These are phyloP conservation scores for Apis laboriosa DNA, from an alignment of 1,140 invertebrate genomes.

Conservation along the genomic window DNA sequence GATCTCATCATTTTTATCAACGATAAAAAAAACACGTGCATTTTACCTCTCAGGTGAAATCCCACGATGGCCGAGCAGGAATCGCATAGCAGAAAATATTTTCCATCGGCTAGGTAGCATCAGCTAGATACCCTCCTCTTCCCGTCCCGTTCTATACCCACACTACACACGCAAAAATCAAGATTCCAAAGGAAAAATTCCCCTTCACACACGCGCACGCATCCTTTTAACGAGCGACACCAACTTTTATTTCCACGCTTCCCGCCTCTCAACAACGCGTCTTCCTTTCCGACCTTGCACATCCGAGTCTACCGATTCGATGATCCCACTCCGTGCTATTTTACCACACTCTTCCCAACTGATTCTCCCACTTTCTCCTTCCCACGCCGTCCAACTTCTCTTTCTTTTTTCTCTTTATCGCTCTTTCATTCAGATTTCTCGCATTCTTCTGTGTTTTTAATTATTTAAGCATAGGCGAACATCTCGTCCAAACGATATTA, in stretches of 20 bases:
- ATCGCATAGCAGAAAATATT: conserved; percentile 50
- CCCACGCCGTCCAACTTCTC: neutral
- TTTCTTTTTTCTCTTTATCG: neutral
- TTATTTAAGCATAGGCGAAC: too few species aligned
- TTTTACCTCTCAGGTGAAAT: conserved; percentile 51
- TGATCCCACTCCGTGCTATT: neutral
- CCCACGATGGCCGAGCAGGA: conserved; percentile 43
- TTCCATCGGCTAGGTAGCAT: conserved; percentile 34
- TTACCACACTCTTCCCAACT: neutral
- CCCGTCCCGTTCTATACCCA: conserved; percentile 14
- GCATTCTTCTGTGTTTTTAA: too few species aligned
- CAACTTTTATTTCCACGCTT: conserved; percentile 55
- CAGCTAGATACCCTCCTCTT: conserved; percentile 6
- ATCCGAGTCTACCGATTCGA: neutral
- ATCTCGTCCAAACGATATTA: too few species aligned
- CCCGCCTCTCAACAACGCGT: conserved; percentile 49
- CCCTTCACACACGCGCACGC: conserved; percentile 57
- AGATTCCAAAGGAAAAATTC: conserved; percentile 52
- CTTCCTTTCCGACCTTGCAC: conserved; percentile 11
- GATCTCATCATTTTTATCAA: too few species aligned
- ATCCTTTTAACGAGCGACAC: conserved; percentile 46
- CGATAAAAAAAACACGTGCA: too few species aligned
- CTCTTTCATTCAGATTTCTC: neutral
- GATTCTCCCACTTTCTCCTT: conserved; percentile 1
- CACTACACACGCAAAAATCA: conserved; percentile 59